Percentiles rank a stretch among this genome's conserved stretches.
Evolutionary conservation across 2,113 vertebrate genomes (phyloP).

Genomic region (Peromyscus polionotus): DNA sequence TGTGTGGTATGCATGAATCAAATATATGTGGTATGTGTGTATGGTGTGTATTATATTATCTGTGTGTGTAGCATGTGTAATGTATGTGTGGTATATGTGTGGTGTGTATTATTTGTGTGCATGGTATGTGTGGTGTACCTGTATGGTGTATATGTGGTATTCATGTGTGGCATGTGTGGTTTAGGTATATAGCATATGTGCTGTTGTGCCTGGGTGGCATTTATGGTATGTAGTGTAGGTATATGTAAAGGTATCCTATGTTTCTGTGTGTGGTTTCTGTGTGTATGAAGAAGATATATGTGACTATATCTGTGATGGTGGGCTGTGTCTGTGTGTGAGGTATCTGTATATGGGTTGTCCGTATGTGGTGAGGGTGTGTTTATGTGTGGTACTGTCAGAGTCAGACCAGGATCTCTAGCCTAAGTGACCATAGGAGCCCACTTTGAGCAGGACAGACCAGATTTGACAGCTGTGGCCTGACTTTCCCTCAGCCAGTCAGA

Average conservation of each 20-base stretch:
- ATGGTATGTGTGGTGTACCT: neutral
- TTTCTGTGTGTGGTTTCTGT: neutral
- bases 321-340: neutral
- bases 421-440: no score
- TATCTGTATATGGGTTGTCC: neutral
- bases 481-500: rapidly evolving
- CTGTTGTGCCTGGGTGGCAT: neutral
- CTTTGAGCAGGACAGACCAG: rapidly evolving
- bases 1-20: no score
- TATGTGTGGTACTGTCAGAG: neutral
- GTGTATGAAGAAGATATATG: neutral
- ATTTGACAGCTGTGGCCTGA: rapidly evolving
- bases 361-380: neutral
- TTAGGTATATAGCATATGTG: neutral
- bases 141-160: neutral
- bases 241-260: neutral
- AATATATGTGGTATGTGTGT: neutral
- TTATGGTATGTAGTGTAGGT: neutral
- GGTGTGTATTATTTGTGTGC: neutral
- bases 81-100: neutral
- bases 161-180: neutral
- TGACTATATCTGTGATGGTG: neutral
- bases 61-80: neutral
- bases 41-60: neutral
- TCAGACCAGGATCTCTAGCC: neutral